Base-by-base conservation (phyloP, 2,888 invertebrate genomes). In the Schizaphis graminum region DNA sequence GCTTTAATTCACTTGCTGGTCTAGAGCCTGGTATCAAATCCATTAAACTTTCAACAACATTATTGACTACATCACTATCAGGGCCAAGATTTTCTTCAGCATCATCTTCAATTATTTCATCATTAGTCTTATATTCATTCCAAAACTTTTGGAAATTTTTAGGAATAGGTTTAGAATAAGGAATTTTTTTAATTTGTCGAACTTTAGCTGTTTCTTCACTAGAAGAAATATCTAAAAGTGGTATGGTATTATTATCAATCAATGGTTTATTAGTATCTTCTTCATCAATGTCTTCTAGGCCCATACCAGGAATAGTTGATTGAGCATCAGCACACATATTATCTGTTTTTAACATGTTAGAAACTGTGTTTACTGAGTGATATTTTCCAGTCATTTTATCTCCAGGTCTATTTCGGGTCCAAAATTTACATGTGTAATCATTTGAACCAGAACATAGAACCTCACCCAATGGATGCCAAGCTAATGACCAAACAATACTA, bases 361-460 rank as follows among this genome's bases (percentile, higher is more conserved):
- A 94, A 67, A 94, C 93, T 49, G 93, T 35, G 86, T 94, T 94
- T 41, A 94, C 90, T 21, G 93, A 96, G 96, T 99, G 99, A 96
- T 99, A 99, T 96, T 99, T 99, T 96, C 99, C 99, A 95, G 99
- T 97, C 98, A 99, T 99, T 94, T 98, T 97, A 96, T 99, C 99
- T 44, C 99, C 99, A 0, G 99, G 99, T 90, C 99, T 97, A 96
- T 99, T 99, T 95, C 99, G 97, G 3, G 99, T 99, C 99, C 99
- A 99, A 96, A 99, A 99, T 96, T 99, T 99, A 49, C 98, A 98
- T 53, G 99, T 99, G 95, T 99, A 99, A 96, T 99, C 99, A 96
- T 99, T 99, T n/a, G 99, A 99, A 0, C 99, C 99, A 7, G 99
- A 99, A 95, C 99, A 99, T 61, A 99, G 96, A 95, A 99, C 99